phyloP scores from a whole-genome alignment of 2,113 vertebrate genomes.

The Camelus dromedarius region DNA sequence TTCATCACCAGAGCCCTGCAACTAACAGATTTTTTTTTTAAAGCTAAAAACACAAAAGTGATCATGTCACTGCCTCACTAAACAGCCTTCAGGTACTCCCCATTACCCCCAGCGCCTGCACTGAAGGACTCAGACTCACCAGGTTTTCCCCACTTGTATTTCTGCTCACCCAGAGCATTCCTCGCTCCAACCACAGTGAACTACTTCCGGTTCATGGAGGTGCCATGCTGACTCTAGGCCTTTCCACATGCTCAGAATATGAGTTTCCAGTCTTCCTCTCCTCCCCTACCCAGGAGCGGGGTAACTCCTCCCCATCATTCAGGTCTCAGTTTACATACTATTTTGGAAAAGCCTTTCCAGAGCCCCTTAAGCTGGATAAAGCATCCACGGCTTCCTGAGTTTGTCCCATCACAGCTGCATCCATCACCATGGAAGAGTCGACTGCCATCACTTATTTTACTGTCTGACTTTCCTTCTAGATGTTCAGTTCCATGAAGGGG shows the following conservation, averaged over 20 bases:
- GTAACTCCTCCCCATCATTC: not conserved
- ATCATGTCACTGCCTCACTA: not conserved
- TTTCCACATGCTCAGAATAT: not conserved
- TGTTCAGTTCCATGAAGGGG: not conserved
- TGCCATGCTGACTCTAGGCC: not conserved
- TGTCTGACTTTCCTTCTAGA: conserved; percentile 21
- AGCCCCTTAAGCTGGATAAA: not conserved
- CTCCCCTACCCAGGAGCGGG: not conserved
- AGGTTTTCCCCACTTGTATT: conserved; percentile 29
- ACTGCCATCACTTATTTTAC: not conserved
- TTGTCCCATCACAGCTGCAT: not conserved
- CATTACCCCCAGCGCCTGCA: not conserved
- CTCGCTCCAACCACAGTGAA: not conserved
- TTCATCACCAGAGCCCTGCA: not conserved
- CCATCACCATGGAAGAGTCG: not conserved
- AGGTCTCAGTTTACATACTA: conserved; percentile 7
- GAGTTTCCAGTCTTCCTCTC: conserved; percentile 4
- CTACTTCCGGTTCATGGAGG: not conserved
- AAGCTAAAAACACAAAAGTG: not conserved
- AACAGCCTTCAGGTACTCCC: not conserved
- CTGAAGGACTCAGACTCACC: not conserved
- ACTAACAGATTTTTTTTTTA: not conserved
- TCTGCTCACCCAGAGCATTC: not conserved
- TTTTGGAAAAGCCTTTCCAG: conserved; percentile 14
- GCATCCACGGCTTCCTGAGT: not conserved